Evolutionary conservation across 2,113 vertebrate species (phyloP), one percentile per base, ranked within the genome.

Genomic region (Leptobrachium leishanense): DNA sequence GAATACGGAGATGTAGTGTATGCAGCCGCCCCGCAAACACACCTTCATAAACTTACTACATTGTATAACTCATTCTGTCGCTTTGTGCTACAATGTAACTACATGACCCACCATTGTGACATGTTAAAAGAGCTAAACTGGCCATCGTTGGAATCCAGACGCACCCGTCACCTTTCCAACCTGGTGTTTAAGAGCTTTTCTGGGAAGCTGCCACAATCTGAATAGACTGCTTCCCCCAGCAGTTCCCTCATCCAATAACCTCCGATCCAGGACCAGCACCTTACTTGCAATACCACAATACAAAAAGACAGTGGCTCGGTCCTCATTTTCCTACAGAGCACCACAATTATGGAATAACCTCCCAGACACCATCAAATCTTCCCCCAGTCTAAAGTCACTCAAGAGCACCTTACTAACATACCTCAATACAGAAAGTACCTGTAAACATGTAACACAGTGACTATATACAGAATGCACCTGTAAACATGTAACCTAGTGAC

Each of bases 91-190:
- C 11, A 59, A 59, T 2, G 10, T 59, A 59, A 59, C 13, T 59
- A 59, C 55, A 10, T 59, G 55, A 59, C 55, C 55, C 55, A 59
- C 55, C 55, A 59, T 59, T 59, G 55, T 59, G 55, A 59, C 55
- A 59, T 59, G 55, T 10, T 57, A 59, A 59, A 59, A 59, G 6
- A 59, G 55, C 13, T 59, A 59, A 59, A 59, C 11, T 10, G 55
- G 10, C 55, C 13, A 2, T 15, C 55, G 10, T 2, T 59, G 2
- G 55, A 59, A 2, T 59, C 13, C 2, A 10, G 2, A 59, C 13
- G 55, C 55, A 59, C 55, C 55, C 55, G 2, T 59, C 55, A 59
- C 11, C 55, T 59, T 59, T 59, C 3, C 13, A 59, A 2, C 11
- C 55, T 59, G 9, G 55, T 59, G 55, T 59, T 2, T 59, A 59